Evolutionary conservation across 2,888 invertebrate genomes (phyloP).

Genomic region (Theretra japonica): DNA sequence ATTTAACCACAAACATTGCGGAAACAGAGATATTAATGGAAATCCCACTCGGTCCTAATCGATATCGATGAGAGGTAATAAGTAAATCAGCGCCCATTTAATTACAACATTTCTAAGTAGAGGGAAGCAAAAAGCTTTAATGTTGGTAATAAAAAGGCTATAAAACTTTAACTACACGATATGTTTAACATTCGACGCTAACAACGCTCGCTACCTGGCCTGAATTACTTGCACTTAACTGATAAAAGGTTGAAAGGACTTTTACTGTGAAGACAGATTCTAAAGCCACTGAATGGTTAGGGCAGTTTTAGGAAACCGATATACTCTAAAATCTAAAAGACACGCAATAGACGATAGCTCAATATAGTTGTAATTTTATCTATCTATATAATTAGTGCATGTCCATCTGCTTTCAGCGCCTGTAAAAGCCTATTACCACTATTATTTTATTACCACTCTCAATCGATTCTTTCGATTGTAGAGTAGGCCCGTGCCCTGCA

Average conservation of each 20-base stretch:
- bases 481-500: too few species aligned
- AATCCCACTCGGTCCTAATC: neutral
- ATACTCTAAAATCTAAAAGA: too few species aligned
- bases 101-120: constrained; percentile 51
- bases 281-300: neutral
- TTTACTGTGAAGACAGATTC: neutral
- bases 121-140: constrained; percentile 41
- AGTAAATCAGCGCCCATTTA: constrained; percentile 39
- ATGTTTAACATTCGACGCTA: constrained; percentile 50
- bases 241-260: constrained; percentile 25
- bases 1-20: neutral
- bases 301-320: too few species aligned
- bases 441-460: too few species aligned
- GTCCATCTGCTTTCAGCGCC: too few species aligned
- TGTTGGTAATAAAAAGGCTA: constrained; percentile 48
- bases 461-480: too few species aligned
- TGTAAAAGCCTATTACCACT: too few species aligned
- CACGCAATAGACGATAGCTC: too few species aligned
- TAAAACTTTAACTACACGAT: constrained; percentile 51
- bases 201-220: constrained; percentile 57
- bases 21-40: neutral
- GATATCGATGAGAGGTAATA: neutral
- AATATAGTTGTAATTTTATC: too few species aligned
- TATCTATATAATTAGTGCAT: too few species aligned
- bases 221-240: constrained; percentile 51